Base-by-base conservation (phyloP, 1,140 invertebrate genomes). In the Hyphantria cunea region DNA sequence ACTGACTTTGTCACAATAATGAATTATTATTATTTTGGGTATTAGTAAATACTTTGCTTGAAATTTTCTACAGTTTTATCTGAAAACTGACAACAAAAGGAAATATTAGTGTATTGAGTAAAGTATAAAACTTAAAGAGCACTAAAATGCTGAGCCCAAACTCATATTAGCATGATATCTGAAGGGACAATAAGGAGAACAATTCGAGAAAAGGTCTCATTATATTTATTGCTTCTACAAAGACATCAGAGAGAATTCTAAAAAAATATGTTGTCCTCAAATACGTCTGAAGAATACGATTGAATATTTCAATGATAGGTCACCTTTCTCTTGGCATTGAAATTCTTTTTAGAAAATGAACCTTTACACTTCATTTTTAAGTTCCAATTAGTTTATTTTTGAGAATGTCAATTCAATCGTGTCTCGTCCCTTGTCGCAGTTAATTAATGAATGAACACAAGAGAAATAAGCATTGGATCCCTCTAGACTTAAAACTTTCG, bases 391-490 rank as follows among this genome's bases (percentile, higher is more conserved):
- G n/a, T 45, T 33, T 37, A 32, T 32, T 39, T 13, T 25, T 25
- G 13, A 32, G n/a, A 11, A 31, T 60, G 58, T 51, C 58, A 60
- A 60, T 60, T 60, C 51, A 58, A 33, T 41, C 52, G 47, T 58
- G 47, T 58, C 61, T 51, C 37, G 44, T 56, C 45, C 47, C 44
- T 33, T 55, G 47, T 62, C 42, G 37, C 45, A 31, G 39, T 64
- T 68, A 61, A 68, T 68, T 68, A 64, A 68, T 68, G 60, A 72
- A 72, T 68, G 56, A 63, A 50, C 50, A 61, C 32, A 48, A 65
- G 49, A 62, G 42, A 52, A 66, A 65, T 64, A 66, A 54, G 49
- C 42, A 33, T 48, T 31, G 15, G 59, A 41, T 68, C 66, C 70
- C 61, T 39, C 48, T 66, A 63, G 64, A 54, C 56, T n/a, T 12